Evolutionary conservation across 2,113 vertebrate genomes (phyloP).

Genomic region (Urocitellus parryii): DNA sequence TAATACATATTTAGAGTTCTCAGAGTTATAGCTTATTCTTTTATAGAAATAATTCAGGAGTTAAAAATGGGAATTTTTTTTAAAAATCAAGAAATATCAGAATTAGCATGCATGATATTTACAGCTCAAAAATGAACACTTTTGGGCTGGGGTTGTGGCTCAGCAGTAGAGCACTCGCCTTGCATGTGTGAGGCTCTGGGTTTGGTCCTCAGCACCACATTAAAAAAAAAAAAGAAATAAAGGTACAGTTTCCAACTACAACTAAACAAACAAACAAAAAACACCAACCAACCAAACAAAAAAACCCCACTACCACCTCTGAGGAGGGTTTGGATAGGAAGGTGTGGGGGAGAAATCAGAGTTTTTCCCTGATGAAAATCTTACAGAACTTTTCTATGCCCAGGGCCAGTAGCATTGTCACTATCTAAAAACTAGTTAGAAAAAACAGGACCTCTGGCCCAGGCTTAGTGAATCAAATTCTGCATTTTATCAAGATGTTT

Average conservation of each 20-base stretch:
- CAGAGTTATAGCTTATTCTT: not conserved
- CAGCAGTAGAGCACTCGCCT: no score
- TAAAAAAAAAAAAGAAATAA: no score
- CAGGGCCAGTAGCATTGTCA: not conserved
- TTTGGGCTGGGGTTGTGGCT: no score
- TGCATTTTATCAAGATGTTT: slow-evolving; percentile 52
- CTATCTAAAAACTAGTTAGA: not conserved
- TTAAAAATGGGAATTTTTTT: not conserved
- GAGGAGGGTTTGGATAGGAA: not conserved
- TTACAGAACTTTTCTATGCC: not conserved
- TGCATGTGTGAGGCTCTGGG: no score
- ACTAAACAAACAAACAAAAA: no score
- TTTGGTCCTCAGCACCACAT: no score
- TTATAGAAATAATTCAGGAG: slow-evolving; percentile 23
- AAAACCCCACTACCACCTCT: not conserved
- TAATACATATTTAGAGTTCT: not conserved
- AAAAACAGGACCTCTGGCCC: not conserved
- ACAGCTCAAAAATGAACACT: not conserved
- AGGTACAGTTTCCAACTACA: no score
- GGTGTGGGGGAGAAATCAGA: not conserved
- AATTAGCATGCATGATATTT: not conserved
- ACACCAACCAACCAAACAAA: no score
- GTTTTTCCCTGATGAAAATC: not conserved
- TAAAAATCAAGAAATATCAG: not conserved
- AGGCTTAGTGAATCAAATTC: slow-evolving; percentile 1